Base-by-base conservation (phyloP, 1,140 invertebrate species). In the Drosophila sucinea region DNA sequence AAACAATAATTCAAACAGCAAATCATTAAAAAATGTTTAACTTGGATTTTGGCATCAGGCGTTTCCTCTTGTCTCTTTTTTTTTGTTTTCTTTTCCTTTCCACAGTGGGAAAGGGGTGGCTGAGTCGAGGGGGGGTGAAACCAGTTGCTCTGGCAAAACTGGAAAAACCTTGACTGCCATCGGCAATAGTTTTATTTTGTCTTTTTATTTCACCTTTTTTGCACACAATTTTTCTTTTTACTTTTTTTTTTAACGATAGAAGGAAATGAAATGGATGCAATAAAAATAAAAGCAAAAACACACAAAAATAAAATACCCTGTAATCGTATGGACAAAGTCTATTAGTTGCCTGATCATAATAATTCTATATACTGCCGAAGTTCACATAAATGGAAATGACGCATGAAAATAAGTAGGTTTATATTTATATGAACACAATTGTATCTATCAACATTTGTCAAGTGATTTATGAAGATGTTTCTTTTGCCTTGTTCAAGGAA, bases 201-300 rank as follows among this genome's bases (percentile, higher is more conserved):
- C 79, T 79, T 77, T 79, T 79, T 79, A 71, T 76, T 80, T 51
- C 60, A 56, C 62, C 67, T 66, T 44, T 60, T 74, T 67, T 65
- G 35, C 60, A 61, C 58, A 30, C 29, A 54, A 25, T 17, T 60
- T 68, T 71, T 51, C 55, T 61, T 57, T 60, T 60, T 25, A 47
- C 63, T 70, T 81, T 72, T 77, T 44, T 73, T 65, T 75, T 80
- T 72, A 67, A 77, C 69, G 85, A 78, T 76, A 89, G 84, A 89
- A 89, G 84, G 85, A 89, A 89, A 89, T 90, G 84, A 81, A 51
- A 89, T 90, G 80, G 76, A 63, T 78, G 75, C 61, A 65, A 70
- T 67, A 35, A 54, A 82, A 74, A 69, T 77, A 75, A 84, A 83
- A 58, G 65, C 60, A 67, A 61, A 54, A 10, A 30, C 23, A 29